Evolutionary conservation across 2,113 vertebrate genomes (phyloP), one percentile per base, ranked within the genome.

Genomic region (Emberiza fucata): DNA sequence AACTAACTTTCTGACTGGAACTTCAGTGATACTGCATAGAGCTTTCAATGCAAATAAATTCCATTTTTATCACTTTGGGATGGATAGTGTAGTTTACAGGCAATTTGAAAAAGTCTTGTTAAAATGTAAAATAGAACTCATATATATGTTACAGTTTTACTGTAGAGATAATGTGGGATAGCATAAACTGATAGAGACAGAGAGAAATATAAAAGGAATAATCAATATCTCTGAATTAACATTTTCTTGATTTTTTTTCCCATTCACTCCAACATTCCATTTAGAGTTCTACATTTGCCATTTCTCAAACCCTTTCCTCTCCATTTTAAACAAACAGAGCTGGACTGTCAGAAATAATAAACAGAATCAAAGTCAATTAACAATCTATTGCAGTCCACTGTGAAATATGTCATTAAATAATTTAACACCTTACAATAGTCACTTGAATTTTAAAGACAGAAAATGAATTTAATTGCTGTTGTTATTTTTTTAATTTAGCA

Each of bases 291-390:
- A n/a, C 1, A 3, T 80, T 77, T 69, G 28, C 57, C 25, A 73
- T 77, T 87, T 95, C 37, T 25, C 19, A 53, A 72, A 35, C 7
- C 8, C 17, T 9, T 90, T 90, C 59, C n/a, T 81, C 31, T 71
- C 29, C 20, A 14, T 86, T 95, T 73, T 77, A 95, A 84, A 94
- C 21, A 81, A 84, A 81, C 44, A 80, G 35, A 61, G 76, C 17
- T 23, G 82, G 86, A 82, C 13, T 56, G 57, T 78, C 27, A 94
- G 56, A 90, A 53, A 69, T 60, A 94, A 92, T 90, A 86, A 95
- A 81, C 3, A 79, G 23, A 51, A 65, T 56, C 84, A 45, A 95
- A 73, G 57, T 77, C 87, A 79, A 90, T 75, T 86, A 91, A 83
- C 54, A 70, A 77, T 60, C 60, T 50, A 59, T 60, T 93, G 92